Evolutionary conservation across 92 coral and sea anemone genomes (phyloP), one percentile per base, ranked within the genome.

Genomic region (Epizoanthus scotinus): DNA sequence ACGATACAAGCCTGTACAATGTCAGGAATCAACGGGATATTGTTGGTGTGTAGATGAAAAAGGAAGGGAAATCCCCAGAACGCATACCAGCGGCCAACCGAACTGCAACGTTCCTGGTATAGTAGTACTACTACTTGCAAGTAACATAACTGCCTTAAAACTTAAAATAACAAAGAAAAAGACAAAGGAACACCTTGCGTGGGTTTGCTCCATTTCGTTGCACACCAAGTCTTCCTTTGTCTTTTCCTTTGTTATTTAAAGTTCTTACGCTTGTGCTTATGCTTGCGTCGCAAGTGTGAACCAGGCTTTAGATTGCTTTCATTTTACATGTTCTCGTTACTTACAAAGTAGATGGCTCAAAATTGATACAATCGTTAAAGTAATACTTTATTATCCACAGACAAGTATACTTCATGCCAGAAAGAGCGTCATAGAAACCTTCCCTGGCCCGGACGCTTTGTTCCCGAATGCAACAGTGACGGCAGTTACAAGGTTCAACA

Each of bases 21-120:
- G 98, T 71, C 86, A 88, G 63, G 86, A 70, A 10, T 70, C 91
- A 17, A 85, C 92, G 1, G 94, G 89, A 9, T 83, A 90, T 49
- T 95, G 98, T 73, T 95, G 98, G 98, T 95, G 98, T 87, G 95
- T 93, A 4, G 95, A 93, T 81, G 86, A 83, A 67, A 82, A 81
- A 65, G 97, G 97, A 28, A 50, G 63, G 63, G 92, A 91, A 60
- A 92, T 92, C 52, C 97, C 97, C 18, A 90, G 97, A 63, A 92
- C 97, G 27, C 94, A 79, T 59, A 72, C 77, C 47, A 82, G 70
- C 29, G 92, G 89, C 77, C 15, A 78, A 66, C 86, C 89, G 7
- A 67, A 54, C 71, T 92, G 97, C 67, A 66, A 79, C 50, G 86
- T 87, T 22, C 84, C 92, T 79, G 94, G 97, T 92, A 82, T 75